A percentile compares a stretch with the other conserved stretches of the same genome.
phyloP scores from a whole-genome alignment of 2,797 vertebrate genomes.

The Sternotherus odoratus region DNA sequence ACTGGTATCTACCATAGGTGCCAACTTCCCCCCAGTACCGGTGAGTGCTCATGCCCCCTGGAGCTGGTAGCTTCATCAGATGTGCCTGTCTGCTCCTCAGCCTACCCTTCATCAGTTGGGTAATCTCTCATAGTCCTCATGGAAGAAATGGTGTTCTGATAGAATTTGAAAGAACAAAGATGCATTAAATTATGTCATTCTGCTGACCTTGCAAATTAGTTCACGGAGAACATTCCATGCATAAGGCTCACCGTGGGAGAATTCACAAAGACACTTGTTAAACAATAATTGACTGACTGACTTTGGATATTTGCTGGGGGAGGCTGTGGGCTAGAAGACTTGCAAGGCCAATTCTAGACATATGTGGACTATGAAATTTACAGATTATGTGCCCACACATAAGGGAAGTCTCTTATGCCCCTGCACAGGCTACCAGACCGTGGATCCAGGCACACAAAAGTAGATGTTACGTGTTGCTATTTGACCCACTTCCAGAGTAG shows the following conservation, averaged over 20 bases:
- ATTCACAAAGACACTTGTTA: not conserved
- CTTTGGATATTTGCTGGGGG: not conserved
- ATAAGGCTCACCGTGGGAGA: not conserved
- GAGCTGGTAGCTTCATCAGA: not conserved
- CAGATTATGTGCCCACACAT: not conserved
- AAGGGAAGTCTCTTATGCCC: not conserved
- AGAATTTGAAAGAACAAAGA: not conserved
- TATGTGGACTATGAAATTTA: not conserved
- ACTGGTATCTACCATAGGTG: too few species aligned
- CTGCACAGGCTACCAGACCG: not conserved
- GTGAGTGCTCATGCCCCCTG: too few species aligned
- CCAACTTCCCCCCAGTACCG: too few species aligned
- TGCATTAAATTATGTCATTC: not conserved
- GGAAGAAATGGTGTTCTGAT: not conserved
- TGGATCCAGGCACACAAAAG: not conserved
- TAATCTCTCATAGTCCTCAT: not conserved
- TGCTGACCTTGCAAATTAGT: not conserved
- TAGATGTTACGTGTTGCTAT: accelerated
- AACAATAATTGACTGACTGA: not conserved
- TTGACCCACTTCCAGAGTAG: accelerated
- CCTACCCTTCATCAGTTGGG: not conserved
- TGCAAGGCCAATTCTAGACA: accelerated
- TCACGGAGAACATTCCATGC: not conserved
- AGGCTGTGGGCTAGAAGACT: not conserved
- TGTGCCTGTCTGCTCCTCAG: not conserved